Percentiles rank a stretch among this genome's conserved stretches.
phyloP scores from a whole-genome alignment of 1,140 invertebrate genomes.

The Dreissena rostriformis region DNA sequence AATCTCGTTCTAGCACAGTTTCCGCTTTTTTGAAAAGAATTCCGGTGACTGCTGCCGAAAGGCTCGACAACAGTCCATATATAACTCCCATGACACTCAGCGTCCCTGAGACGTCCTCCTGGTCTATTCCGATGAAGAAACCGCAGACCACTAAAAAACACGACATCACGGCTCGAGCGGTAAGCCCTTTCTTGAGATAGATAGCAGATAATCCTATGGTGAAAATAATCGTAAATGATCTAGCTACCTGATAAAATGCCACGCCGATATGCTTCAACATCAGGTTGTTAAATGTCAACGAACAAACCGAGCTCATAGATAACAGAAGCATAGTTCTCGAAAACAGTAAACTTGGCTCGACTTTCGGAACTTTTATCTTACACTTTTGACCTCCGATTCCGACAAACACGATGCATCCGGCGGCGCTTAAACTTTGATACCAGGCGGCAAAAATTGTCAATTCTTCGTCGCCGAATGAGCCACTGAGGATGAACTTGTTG shows the following conservation, averaged over 20 bases:
- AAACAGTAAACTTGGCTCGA: constrained; percentile 61
- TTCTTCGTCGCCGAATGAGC: constrained; percentile 63
- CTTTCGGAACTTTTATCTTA: constrained; percentile 53
- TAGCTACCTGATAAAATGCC: constrained; percentile 80
- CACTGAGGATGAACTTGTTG: constrained; percentile 78
- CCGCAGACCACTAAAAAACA: constrained; percentile 76
- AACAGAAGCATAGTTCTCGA: constrained; percentile 72
- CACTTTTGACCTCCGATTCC: constrained; percentile 25
- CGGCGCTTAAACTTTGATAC: constrained; percentile 70
- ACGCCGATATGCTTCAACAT: constrained; percentile 80
- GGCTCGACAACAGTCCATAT: constrained; percentile 77
- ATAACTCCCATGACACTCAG: constrained; percentile 75
- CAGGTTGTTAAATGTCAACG: constrained; percentile 78
- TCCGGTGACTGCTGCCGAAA: constrained; percentile 77
- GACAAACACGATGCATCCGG: constrained; percentile 58
- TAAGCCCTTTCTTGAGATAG: constrained; percentile 70
- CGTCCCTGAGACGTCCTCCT: constrained; percentile 75
- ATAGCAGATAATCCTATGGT: constrained; percentile 74
- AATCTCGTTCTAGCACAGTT: constrained; percentile 65
- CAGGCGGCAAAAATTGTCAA: constrained; percentile 80
- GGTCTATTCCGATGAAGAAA: constrained; percentile 78
- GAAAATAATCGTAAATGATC: constrained; percentile 80
- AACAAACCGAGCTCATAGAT: constrained; percentile 72
- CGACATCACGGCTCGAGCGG: constrained; percentile 66
- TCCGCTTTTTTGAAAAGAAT: constrained; percentile 76